Evolutionary conservation across 2,888 invertebrate species (phyloP).

Genomic region (Campopleginae sp.): DNA sequence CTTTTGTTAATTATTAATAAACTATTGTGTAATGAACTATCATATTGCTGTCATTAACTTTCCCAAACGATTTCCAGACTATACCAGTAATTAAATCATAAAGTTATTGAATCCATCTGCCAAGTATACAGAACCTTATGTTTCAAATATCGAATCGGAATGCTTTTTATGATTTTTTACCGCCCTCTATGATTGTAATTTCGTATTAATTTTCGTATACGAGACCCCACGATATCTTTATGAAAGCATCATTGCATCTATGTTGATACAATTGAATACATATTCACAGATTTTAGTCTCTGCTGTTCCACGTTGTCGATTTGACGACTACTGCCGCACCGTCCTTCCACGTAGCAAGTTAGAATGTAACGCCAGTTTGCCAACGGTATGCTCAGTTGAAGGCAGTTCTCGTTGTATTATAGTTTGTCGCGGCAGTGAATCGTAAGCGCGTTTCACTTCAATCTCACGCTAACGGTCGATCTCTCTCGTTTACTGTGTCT

Average conservation of each 20-base stretch:
- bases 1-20: too few relatives aligned
- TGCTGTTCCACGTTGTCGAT: conserved; percentile 79
- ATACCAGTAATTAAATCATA: neutral
- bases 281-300: conserved; percentile 25
- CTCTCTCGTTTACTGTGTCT: conserved; percentile 30
- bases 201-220: neutral
- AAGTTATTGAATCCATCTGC: too few relatives aligned
- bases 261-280: conserved; percentile 4
- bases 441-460: conserved; percentile 53
- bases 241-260: conserved; percentile 26
- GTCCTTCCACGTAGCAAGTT: conserved; percentile 79
- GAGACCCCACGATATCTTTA: neutral
- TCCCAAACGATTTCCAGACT: too few relatives aligned
- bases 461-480: conserved; percentile 34
- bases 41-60: too few relatives aligned
- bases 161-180: neutral
- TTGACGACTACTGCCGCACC: conserved; percentile 73
- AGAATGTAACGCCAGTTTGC: conserved; percentile 72
- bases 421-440: conserved; percentile 40
- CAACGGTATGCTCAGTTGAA: conserved; percentile 71
- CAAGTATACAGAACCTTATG: too few relatives aligned
- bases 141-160: too few relatives aligned
- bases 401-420: conserved; percentile 55
- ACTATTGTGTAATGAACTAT: too few relatives aligned
- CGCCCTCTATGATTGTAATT: conserved; percentile 5